Evolutionary conservation across 2,113 vertebrate genomes (phyloP).

Genomic region (Piprites chloris): DNA sequence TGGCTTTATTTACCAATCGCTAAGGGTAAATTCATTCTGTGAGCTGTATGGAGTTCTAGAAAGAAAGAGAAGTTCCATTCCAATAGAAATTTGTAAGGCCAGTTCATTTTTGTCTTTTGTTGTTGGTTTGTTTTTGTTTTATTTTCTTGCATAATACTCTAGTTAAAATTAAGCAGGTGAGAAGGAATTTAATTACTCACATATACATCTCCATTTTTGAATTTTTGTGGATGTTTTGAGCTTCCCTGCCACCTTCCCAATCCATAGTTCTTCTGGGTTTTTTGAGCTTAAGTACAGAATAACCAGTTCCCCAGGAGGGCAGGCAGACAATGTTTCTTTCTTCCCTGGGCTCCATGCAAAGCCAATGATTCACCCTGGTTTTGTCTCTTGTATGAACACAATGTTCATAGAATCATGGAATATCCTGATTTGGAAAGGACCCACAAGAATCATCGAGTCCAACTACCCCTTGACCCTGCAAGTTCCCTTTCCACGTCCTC

Average conservation of each 20-base stretch:
- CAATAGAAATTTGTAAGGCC: neutral
- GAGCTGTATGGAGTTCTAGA: neutral
- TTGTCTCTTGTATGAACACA: neutral
- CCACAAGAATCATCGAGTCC: too few species aligned
- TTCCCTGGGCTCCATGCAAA: neutral
- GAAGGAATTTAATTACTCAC: neutral
- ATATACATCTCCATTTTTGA: neutral
- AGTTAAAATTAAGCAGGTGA: neutral
- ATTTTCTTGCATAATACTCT: neutral
- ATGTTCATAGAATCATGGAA: neutral
- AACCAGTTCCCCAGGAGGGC: neutral
- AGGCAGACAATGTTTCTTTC: neutral
- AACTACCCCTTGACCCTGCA: neutral
- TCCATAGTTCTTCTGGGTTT: neutral
- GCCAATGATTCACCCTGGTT: neutral
- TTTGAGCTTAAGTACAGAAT: neutral
- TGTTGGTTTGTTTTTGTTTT: neutral
- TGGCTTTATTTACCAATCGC: neutral
- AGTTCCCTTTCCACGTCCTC: neutral
- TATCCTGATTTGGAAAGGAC: neutral
- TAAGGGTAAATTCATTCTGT: neutral
- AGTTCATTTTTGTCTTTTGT: neutral
- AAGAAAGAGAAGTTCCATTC: neutral
- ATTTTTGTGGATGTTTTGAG: neutral
- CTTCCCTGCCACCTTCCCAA: neutral